Conservation (phyloP, 2,888 invertebrate genomes). For the Tiphia femorata region DNA sequence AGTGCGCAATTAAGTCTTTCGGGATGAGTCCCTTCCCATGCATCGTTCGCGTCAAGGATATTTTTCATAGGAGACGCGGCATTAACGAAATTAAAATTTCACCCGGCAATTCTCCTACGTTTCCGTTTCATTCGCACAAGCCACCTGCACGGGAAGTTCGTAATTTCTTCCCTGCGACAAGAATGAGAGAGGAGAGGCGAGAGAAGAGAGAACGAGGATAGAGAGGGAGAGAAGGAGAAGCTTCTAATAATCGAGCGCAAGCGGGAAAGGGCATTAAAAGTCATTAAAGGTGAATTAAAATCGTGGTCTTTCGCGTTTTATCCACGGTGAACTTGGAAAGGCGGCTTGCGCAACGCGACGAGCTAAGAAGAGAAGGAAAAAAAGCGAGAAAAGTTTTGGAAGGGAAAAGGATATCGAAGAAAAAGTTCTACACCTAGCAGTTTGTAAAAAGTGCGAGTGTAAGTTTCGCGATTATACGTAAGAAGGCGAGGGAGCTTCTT, state of each 20-base stretch:
- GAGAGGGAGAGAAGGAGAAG: neutral
- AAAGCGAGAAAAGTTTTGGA: too few relatives aligned
- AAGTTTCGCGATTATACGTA: too few relatives aligned
- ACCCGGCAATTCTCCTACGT: conserved; percentile 2
- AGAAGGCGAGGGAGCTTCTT: too few relatives aligned
- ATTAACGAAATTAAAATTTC: neutral
- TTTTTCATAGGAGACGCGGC: neutral
- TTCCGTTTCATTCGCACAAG: neutral
- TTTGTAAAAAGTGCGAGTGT: too few relatives aligned
- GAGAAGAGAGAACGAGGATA: neutral
- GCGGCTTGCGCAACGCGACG: too few relatives aligned
- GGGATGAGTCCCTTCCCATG: too few relatives aligned
- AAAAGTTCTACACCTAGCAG: too few relatives aligned
- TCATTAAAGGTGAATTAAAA: conserved; percentile 40
- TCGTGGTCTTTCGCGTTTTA: conserved; percentile 19
- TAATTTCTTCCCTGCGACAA: conserved; percentile 12
- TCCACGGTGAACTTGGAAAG: conserved; percentile 9
- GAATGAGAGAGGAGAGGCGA: too few relatives aligned
- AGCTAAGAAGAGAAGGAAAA: too few relatives aligned
- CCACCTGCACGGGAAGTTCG: conserved; percentile 3
- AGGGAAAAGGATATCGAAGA: too few relatives aligned
- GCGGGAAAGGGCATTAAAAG: conserved; percentile 34
- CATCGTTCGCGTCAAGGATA: too few relatives aligned
- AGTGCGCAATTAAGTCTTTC: too few relatives aligned
- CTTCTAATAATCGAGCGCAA: conserved; percentile 8